Evolutionary conservation across 2,797 vertebrate species (phyloP).

Genomic region (Tenualosa ilisha): DNA sequence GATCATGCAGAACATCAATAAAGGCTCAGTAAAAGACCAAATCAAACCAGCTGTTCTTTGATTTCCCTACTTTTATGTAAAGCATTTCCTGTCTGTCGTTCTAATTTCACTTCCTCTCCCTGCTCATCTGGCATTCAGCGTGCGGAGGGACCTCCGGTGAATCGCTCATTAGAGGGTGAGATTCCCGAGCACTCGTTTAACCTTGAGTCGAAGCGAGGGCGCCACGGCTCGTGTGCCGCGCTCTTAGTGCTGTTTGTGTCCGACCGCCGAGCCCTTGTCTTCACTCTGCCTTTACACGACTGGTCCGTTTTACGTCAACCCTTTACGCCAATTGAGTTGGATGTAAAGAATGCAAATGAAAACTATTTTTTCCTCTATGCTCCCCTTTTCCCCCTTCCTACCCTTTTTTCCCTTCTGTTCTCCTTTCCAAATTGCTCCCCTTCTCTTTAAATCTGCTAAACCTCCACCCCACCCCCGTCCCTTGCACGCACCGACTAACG

Average conservation of each 20-base stretch:
- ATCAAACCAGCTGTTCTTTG: background rate
- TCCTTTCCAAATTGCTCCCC: slow-evolving; percentile 3
- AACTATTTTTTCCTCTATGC: slow-evolving; percentile 64
- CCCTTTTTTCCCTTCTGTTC: background rate
- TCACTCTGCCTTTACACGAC: slow-evolving; percentile 57
- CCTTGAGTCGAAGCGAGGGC: slow-evolving; percentile 76
- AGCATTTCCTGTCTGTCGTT: background rate
- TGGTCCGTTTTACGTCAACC: slow-evolving; percentile 67
- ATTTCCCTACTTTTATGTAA: background rate
- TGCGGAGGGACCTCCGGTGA: slow-evolving; percentile 6
- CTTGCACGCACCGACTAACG: background rate
- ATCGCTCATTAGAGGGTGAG: slow-evolving; percentile 11
- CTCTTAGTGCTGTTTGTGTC: slow-evolving; percentile 64
- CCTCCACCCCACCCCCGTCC: background rate
- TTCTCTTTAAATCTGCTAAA: background rate
- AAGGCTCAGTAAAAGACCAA: background rate
- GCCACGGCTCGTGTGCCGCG: slow-evolving; percentile 59
- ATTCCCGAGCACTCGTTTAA: slow-evolving; percentile 52
- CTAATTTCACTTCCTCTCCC: background rate
- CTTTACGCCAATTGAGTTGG: slow-evolving; percentile 76
- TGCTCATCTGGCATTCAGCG: slow-evolving; percentile 10
- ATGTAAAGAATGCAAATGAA: slow-evolving; percentile 80
- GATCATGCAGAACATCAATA: background rate
- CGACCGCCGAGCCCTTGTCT: slow-evolving; percentile 43
- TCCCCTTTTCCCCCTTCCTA: slow-evolving; percentile 46